These are phyloP conservation scores for Ephialtes manifestator DNA, from an alignment of 2,888 invertebrate species.

Conservation along the genomic window DNA sequence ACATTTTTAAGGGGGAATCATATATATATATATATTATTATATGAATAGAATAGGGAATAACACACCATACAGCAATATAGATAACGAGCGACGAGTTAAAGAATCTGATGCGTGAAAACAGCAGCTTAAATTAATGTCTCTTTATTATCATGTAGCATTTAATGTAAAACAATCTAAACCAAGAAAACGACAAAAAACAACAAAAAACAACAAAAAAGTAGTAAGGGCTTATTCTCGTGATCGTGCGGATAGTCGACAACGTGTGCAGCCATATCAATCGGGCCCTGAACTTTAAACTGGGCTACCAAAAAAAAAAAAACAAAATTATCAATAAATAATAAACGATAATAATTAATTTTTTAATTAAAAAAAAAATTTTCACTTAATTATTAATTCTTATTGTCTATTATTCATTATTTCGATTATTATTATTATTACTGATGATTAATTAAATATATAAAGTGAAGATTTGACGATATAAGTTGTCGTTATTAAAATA, in stretches of 20 bases:
- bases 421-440: not conserved
- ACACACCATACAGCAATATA: constrained; percentile 63
- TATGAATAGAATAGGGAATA: constrained; percentile 36
- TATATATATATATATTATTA: constrained; percentile 55
- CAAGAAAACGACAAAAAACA: constrained; percentile 25
- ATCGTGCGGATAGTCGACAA: constrained; percentile 35
- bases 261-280: constrained; percentile 65
- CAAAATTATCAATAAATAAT: constrained; percentile 17
- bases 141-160: constrained; percentile 44
- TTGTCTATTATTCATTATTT: not conserved
- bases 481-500: not conserved
- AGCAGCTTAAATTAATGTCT: constrained; percentile 63
- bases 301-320: too few species aligned
- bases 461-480: not conserved
- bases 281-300: constrained; percentile 50
- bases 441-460: not conserved
- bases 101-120: constrained; percentile 49
- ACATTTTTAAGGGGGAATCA: constrained; percentile 57
- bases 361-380: constrained; percentile 23
- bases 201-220: constrained; percentile 20
- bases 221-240: constrained; percentile 24
- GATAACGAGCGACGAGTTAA: constrained; percentile 50
- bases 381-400: not conserved
- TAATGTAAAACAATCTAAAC: constrained; percentile 35
- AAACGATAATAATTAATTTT: constrained; percentile 24